Evolutionary conservation across 2,797 vertebrate species (phyloP).

Genomic region (Hylomyscus alleni): DNA sequence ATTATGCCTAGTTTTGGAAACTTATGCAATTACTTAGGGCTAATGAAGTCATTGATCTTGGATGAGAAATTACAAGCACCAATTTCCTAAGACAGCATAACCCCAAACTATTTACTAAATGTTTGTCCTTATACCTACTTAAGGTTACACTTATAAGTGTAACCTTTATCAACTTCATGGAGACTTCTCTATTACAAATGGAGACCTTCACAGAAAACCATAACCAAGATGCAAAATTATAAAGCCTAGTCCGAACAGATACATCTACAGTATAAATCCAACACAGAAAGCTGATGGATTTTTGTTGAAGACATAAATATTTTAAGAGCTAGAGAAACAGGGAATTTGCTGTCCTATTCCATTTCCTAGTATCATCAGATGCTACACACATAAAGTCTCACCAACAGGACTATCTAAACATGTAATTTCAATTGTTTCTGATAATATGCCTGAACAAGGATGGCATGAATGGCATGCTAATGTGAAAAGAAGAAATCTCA

Average conservation of each 20-base stretch:
- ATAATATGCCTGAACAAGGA: not conserved
- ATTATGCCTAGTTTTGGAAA: not conserved
- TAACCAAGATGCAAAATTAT: not conserved
- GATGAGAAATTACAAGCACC: not conserved
- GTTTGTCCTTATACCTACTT: not conserved
- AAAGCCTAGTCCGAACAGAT: not conserved
- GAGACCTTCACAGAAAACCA: not conserved
- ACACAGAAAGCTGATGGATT: not conserved
- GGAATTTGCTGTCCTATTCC: too few species aligned
- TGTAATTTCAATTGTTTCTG: not conserved
- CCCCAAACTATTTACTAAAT: not conserved
- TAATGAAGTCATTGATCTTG: not conserved
- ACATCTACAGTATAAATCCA: not conserved
- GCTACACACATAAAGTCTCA: not conserved
- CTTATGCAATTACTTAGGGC: not conserved
- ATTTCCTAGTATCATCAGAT: not conserved
- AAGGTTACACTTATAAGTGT: too few species aligned
- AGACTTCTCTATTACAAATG: too few species aligned
- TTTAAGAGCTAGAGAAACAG: not conserved
- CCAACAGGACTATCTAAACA: not conserved
- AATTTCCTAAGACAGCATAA: not conserved
- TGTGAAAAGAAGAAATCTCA: not conserved
- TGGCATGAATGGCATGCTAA: not conserved
- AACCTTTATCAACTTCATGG: not conserved
- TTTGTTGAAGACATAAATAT: not conserved